Base-by-base conservation (phyloP, 64 coral and sea anemone species). In the Hydrozoanthus tunicans region DNA sequence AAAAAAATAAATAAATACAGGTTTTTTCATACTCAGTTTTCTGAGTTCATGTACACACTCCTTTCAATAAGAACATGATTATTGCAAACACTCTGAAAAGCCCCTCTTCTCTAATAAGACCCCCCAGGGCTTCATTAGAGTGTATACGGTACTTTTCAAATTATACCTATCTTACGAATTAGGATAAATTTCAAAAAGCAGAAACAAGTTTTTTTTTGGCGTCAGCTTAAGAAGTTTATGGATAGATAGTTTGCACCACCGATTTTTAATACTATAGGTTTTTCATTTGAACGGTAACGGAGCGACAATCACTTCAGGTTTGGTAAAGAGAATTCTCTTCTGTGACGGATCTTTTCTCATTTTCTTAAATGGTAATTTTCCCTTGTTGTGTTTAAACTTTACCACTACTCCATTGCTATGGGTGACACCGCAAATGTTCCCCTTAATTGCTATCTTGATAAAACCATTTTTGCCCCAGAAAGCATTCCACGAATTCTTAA, bases 401-500 rank as follows among this genome's bases (percentile, higher is more conserved):
- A 75, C 84, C 6, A 74, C 84, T 6, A 88, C 84, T 59, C 84
- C 84, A 56, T 88, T 88, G 69, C 84, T 88, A 60, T 88, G 84
- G 84, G 84, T 88, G 53, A 88, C 84, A 32, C 84, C 84, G 14
- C 84, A 88, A 9, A 88, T 75, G 53, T 88, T 88, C 51, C 26
- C 84, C 24, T 88, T 88, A 6, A 70, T 43, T 74, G 84, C 84
- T 75, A 88, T 88, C 26, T 88, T 74, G 56, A 88, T 88, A 73
- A 88, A 88, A 59, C 84, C 84, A 51, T 73, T 73, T n/a, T 59
- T 88, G 56, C 84, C 84, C 84, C 84, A 88, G 23, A 88, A 88
- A 12, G 84, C 23, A 60, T 88, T 88, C 84, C 84, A 88, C 7
- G 84, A 88, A 26, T 88, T 88, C 56, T 88, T 88, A 24, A 88